Evolutionary conservation across 2,888 invertebrate species (phyloP).

Genomic region (Campoplex capitator): DNA sequence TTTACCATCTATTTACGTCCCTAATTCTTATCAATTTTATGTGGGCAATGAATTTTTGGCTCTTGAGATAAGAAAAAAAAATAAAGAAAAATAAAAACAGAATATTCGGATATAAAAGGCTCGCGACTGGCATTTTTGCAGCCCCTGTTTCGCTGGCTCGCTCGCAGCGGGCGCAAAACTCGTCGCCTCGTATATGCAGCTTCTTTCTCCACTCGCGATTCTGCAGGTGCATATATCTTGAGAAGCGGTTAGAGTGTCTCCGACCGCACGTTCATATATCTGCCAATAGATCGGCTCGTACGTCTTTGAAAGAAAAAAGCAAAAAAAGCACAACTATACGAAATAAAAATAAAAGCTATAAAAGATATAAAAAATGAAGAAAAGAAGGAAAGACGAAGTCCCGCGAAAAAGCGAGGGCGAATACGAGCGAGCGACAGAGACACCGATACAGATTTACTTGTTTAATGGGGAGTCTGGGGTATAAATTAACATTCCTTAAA

Average conservation of each 20-base stretch:
- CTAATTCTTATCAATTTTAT: background rate
- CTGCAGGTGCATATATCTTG: conserved; percentile 21
- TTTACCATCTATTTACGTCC: background rate
- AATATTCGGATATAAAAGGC: background rate
- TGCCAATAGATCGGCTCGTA: conserved; percentile 28
- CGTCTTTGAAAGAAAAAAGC: conserved; percentile 16
- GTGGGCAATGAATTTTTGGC: background rate
- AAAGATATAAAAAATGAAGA: conserved; percentile 25
- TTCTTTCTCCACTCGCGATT: conserved; percentile 27
- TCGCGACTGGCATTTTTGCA: conserved; percentile 2
- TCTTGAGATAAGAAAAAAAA: background rate
- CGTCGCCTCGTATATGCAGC: conserved; percentile 35
- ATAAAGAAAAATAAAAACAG: background rate
- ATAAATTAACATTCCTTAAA: conserved; percentile 69
- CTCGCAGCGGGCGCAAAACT: conserved; percentile 24
- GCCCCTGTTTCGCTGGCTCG: conserved; percentile 45
- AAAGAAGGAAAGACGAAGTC: conserved; percentile 37
- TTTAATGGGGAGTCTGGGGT: conserved; percentile 52
- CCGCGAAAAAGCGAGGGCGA: conserved; percentile 18
- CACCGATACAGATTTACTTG: conserved; percentile 53
- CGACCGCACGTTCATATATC: conserved; percentile 22
- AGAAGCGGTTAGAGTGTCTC: conserved; percentile 20
- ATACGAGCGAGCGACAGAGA: background rate
- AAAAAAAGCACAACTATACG: conserved; percentile 23
- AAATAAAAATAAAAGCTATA: background rate